Conservation (phyloP, 1,140 invertebrate genomes). For the Eumaeus atala region DNA sequence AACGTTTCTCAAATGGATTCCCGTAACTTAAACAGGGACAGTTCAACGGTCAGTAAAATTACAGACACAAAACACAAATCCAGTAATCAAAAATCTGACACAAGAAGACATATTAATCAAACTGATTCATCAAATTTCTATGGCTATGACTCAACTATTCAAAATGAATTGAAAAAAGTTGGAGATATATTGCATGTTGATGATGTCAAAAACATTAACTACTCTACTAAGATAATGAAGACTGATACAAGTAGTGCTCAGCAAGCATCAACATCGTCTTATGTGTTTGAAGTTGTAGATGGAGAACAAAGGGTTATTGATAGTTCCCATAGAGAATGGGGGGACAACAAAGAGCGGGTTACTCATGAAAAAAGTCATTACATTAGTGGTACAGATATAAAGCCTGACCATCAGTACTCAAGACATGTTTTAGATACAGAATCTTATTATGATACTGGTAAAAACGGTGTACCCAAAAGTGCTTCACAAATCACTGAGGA, state of each 20-base stretch:
- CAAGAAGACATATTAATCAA: slow-evolving; percentile 41
- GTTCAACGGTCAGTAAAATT: slow-evolving; percentile 17
- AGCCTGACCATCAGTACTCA: slow-evolving; percentile 72
- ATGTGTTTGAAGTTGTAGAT: slow-evolving; percentile 75
- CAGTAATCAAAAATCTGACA: slow-evolving; percentile 27
- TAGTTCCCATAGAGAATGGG: slow-evolving; percentile 74
- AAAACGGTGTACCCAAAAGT: slow-evolving; percentile 68
- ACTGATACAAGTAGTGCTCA: slow-evolving; percentile 66
- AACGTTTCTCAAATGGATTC: not conserved
- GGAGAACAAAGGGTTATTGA: slow-evolving; percentile 75
- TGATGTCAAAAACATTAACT: slow-evolving; percentile 53
- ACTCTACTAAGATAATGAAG: slow-evolving; percentile 63
- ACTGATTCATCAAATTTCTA: slow-evolving; percentile 67
- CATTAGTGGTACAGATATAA: slow-evolving; percentile 67
- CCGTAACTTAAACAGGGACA: slow-evolving; percentile 2
- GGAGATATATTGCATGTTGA: slow-evolving; percentile 56
- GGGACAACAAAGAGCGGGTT: slow-evolving; percentile 66
- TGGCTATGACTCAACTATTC: slow-evolving; percentile 57
- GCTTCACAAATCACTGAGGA: slow-evolving; percentile 52
- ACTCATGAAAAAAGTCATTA: slow-evolving; percentile 70
- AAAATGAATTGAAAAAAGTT: slow-evolving; percentile 59
- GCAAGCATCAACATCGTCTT: slow-evolving; percentile 72
- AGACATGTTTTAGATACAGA: slow-evolving; percentile 72
- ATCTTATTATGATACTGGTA: slow-evolving; percentile 73
- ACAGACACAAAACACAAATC: slow-evolving; percentile 22